Base-by-base conservation (phyloP, 1,140 invertebrate species). In the Mercenaria mercenaria region DNA sequence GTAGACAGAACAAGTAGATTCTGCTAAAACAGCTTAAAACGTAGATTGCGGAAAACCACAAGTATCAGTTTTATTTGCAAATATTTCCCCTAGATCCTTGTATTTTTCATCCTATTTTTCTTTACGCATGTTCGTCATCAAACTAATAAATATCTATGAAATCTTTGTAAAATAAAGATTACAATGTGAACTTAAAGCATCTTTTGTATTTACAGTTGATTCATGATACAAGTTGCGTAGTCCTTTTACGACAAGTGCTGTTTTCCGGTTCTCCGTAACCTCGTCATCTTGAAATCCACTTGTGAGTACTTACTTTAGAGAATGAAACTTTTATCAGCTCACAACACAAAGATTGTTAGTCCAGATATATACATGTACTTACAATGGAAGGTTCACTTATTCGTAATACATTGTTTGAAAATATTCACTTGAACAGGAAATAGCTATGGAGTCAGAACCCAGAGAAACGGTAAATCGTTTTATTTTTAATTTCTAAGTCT, bases 341-440 rank as follows among this genome's bases (percentile, higher is more conserved):
- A 37, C 2, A 79, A 79, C 76, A 79, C 29, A 34, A 50, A 79
- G 76, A 79, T 72, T 79, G 76, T 79, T 52, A 23, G 47, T 52
- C 23, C 34, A 32, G 41, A 79, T 41, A 76, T 52, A 26, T 79
- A 79, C 76, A 79, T 79, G 76, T 79, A 52, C 47, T 32, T 52
- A 79, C 76, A 79, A 79, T 79, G 76, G 50, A 41, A 79, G 76
- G 29, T 39, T 79, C 56, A n/a, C 47, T 37, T 34, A 32, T 20
- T 37, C 43, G 50, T 20, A 79, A 23, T 15, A n/a, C 67, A 85
- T 85, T 85, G 83, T 85, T 85, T 74, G 8, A 74, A 56, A 85
- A 50, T 37, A 72, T 76, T 85, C 83, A 74, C 69, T 85, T 59
- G n/a, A 56, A 50, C 64, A n/a, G 83, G 67, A 56, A 59, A 72